A percentile compares a stretch with the other conserved stretches of the same genome.
Conservation (phyloP, 2,888 invertebrate genomes). For the Orthosia incerta region DNA sequence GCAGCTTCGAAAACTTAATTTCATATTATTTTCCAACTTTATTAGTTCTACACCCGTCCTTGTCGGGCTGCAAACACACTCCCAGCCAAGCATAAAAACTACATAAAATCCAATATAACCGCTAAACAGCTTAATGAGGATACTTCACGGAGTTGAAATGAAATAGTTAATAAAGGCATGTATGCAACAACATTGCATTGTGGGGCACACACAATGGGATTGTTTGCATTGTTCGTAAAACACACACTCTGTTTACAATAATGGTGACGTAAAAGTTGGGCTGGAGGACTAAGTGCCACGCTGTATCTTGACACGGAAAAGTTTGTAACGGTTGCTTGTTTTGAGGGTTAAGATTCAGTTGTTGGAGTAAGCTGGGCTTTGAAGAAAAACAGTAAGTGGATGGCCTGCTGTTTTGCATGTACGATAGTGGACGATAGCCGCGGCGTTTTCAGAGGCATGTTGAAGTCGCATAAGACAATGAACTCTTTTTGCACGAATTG, state of each 20-base stretch:
- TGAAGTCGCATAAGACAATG: background rate
- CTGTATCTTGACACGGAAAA: constrained; percentile 50
- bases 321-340: constrained; percentile 28
- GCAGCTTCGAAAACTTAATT: background rate
- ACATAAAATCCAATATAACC: constrained; percentile 45
- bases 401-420: background rate
- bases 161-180: constrained; percentile 68
- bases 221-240: constrained; percentile 62
- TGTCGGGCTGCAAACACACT: constrained; percentile 16
- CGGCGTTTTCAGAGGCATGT: background rate
- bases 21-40: constrained; percentile 16
- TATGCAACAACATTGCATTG: constrained; percentile 63
- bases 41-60: constrained; percentile 14
- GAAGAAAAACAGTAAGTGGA: background rate
- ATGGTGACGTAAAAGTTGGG: constrained; percentile 54
- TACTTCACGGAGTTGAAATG: constrained; percentile 60
- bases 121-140: constrained; percentile 58
- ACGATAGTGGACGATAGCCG: too few species aligned
- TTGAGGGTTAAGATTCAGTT: constrained; percentile 26
- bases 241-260: constrained; percentile 49
- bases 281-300: constrained; percentile 45
- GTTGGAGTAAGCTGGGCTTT: constrained; percentile 1
- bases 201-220: constrained; percentile 54
- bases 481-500: background rate
- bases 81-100: constrained; percentile 24